Percentiles rank a stretch among this genome's conserved stretches.
Evolutionary conservation across 2,797 vertebrate species (phyloP).

Genomic region (Emys orbicularis): DNA sequence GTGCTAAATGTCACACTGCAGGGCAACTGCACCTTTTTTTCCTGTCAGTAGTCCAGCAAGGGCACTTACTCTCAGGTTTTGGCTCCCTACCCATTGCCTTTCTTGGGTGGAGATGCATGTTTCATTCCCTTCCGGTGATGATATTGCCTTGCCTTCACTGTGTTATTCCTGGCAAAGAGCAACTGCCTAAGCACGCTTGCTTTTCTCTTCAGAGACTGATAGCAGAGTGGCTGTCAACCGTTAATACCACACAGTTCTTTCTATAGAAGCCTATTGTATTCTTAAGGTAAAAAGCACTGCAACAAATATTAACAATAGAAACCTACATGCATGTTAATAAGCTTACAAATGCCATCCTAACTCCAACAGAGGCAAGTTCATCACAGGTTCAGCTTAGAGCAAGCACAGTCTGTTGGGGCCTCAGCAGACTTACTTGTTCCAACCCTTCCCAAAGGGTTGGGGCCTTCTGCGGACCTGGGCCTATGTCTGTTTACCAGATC

Average conservation of each 20-base stretch:
- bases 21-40: background rate
- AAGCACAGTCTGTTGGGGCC: background rate
- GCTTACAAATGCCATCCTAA: background rate
- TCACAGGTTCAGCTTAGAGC: background rate
- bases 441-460: background rate
- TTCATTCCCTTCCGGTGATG: background rate
- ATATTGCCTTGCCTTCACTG: background rate
- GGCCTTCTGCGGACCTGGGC: background rate
- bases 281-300: background rate
- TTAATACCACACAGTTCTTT: background rate
- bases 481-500: background rate
- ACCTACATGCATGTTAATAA: background rate
- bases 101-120: background rate
- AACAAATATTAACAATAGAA: background rate
- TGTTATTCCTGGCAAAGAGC: background rate
- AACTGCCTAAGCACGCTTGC: background rate
- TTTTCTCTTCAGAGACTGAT: background rate
- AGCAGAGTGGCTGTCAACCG: background rate
- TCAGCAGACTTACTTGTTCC: background rate
- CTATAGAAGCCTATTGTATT: background rate
- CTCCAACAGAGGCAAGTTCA: background rate
- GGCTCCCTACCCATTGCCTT: background rate
- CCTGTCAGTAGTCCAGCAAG: background rate
- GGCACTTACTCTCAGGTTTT: background rate
- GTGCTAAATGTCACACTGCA: background rate